A percentile compares a stretch with the other conserved stretches of the same genome.
phyloP scores from a whole-genome alignment of 2,113 vertebrate species.

The Pristiophorus japonicus region DNA sequence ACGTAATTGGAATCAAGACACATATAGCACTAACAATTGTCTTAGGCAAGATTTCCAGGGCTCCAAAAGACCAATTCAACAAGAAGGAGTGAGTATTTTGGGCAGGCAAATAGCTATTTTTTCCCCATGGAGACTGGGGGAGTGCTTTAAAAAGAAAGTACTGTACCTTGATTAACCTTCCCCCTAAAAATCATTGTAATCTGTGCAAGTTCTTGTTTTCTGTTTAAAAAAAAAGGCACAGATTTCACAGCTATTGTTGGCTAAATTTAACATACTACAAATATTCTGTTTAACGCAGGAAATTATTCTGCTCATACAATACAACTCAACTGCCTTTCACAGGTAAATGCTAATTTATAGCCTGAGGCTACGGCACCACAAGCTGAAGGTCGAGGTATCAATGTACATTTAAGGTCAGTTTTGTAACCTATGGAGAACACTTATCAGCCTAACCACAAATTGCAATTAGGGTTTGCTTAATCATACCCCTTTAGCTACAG shows the following conservation, averaged over 20 bases:
- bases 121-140: background rate
- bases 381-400: background rate
- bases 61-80: background rate
- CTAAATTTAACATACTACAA: background rate
- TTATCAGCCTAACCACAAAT: background rate
- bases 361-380: background rate
- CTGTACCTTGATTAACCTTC: background rate
- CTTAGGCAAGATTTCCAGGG: background rate
- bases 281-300: background rate
- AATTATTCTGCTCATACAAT: background rate
- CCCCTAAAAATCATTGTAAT: background rate
- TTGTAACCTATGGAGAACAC: background rate
- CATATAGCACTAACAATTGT: background rate
- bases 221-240: background rate
- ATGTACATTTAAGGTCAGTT: background rate
- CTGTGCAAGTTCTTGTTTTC: background rate
- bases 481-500: background rate
- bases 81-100: background rate
- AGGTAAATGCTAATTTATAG: background rate
- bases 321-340: background rate
- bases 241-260: background rate
- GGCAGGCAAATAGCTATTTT: background rate
- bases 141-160: background rate
- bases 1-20: background rate
- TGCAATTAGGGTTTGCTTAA: background rate